These are phyloP conservation scores for Gouania willdenowi DNA, from an alignment of 2,797 vertebrate genomes.

Conservation along the genomic window DNA sequence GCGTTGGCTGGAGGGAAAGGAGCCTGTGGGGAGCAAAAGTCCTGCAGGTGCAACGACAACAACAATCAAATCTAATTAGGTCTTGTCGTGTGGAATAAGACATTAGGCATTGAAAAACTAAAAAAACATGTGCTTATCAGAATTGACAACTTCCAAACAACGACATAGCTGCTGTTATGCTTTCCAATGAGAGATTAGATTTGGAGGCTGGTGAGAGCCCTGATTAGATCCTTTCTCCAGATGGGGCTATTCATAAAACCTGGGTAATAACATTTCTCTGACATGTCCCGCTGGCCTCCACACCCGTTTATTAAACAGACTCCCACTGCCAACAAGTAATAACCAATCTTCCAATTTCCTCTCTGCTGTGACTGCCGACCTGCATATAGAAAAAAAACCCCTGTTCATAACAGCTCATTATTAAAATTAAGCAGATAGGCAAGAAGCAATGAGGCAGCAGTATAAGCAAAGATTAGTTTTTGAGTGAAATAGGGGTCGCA, in stretches of 20 bases:
- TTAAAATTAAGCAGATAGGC: neutral
- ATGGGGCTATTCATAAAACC: slow-evolving; percentile 64
- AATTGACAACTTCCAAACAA: slow-evolving; percentile 26
- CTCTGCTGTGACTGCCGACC: slow-evolving; percentile 16
- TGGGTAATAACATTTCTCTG: slow-evolving; percentile 69
- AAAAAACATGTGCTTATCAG: slow-evolving; percentile 20
- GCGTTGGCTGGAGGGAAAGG: slow-evolving; percentile 64
- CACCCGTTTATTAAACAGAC: slow-evolving; percentile 65
- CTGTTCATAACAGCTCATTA: slow-evolving; percentile 4
- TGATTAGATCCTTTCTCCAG: slow-evolving; percentile 53
- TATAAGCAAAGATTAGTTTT: too few species aligned
- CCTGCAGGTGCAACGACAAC: slow-evolving; percentile 45
- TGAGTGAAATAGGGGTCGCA: too few species aligned
- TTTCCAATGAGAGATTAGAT: slow-evolving; percentile 38
- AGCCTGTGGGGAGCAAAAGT: slow-evolving; percentile 69
- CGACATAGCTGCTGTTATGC: slow-evolving; percentile 23
- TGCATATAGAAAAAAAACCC: slow-evolving; percentile 14
- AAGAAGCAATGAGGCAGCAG: neutral
- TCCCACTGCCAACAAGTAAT: slow-evolving; percentile 53
- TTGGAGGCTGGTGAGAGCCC: slow-evolving; percentile 32
- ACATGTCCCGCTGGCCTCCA: slow-evolving; percentile 57
- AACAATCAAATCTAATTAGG: too few species aligned
- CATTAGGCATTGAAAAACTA: neutral
- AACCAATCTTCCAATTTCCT: slow-evolving; percentile 44
- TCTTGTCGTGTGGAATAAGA: neutral